These are phyloP conservation scores for Ladona fulva DNA, from an alignment of 1,140 invertebrate species.

Conservation along the genomic window DNA sequence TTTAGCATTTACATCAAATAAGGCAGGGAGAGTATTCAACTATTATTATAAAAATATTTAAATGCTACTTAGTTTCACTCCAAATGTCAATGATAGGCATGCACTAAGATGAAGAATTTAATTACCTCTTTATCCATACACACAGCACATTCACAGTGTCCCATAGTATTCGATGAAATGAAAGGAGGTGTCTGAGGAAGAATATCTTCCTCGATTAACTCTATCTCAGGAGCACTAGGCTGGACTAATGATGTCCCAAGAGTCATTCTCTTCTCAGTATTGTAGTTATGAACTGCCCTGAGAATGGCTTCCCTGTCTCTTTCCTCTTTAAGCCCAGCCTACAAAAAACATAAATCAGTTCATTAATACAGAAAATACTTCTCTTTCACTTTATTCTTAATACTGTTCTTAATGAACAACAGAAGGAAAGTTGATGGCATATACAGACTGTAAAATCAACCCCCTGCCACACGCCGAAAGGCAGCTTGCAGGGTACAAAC, in stretches of 20 bases:
- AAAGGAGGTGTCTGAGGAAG: conserved; percentile 24
- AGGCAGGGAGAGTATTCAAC: no score
- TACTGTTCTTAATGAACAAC: no score
- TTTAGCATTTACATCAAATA: no score
- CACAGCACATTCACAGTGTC: conserved; percentile 61
- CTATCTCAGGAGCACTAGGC: conserved; percentile 37
- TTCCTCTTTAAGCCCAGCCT: conserved; percentile 44
- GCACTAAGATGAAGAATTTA: conserved; percentile 19
- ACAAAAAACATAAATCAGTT: conserved; percentile 12
- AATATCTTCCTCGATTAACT: conserved; percentile 24
- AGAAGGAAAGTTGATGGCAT: no score
- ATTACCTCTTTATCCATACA: conserved; percentile 65
- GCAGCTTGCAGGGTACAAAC: no score
- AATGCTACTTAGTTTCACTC: conserved; percentile 16
- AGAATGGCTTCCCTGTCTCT: conserved; percentile 49
- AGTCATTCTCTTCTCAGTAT: conserved; percentile 28
- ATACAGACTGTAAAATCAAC: no score
- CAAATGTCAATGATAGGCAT: no score
- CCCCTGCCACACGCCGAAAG: no score
- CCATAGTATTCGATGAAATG: conserved; percentile 21
- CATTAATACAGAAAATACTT: no score
- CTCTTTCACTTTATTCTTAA: no score
- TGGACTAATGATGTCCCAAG: not conserved
- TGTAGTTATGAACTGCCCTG: conserved; percentile 48
- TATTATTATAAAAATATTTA: no score